phyloP scores from a whole-genome alignment of 2,888 invertebrate species.

The Calameuta pallipes region DNA sequence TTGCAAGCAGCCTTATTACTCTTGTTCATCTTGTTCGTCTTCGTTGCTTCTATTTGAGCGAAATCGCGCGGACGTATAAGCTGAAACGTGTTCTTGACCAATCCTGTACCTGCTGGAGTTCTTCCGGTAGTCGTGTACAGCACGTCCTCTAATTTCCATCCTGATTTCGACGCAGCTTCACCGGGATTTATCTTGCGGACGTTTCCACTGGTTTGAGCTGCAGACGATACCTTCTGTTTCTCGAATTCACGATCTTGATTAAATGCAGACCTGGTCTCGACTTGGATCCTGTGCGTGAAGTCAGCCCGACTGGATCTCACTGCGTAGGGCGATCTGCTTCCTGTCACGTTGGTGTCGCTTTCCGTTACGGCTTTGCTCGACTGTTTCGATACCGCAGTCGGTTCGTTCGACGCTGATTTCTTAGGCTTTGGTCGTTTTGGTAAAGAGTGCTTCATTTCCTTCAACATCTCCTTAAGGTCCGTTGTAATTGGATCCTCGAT shows the following conservation, averaged over 20 bases:
- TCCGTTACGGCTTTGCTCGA: background rate
- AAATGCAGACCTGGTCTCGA: background rate
- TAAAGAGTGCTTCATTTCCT: conserved; percentile 82
- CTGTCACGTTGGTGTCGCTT: background rate
- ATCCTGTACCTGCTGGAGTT: conserved; percentile 30
- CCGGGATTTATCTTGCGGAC: conserved; percentile 61
- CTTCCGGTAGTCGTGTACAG: conserved; percentile 46
- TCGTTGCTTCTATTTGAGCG: conserved; percentile 67
- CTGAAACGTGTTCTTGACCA: conserved; percentile 65
- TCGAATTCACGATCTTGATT: conserved; percentile 29
- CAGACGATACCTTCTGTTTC: conserved; percentile 69
- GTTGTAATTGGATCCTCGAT: conserved; percentile 46
- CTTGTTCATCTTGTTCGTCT: conserved; percentile 43
- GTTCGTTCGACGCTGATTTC: conserved; percentile 26
- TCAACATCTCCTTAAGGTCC: conserved; percentile 76
- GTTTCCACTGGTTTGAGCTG: conserved; percentile 71
- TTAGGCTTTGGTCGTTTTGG: conserved; percentile 71
- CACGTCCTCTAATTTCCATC: conserved; percentile 45
- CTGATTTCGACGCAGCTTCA: conserved; percentile 8
- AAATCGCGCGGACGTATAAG: conserved; percentile 71
- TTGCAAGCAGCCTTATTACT: conserved; percentile 26
- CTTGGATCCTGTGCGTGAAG: background rate
- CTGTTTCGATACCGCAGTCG: background rate
- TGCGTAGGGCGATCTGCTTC: background rate
- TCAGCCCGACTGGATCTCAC: background rate